Evolutionary conservation across 2,888 invertebrate species (phyloP), one percentile per base, ranked within the genome.

Genomic region (Hylaea fasciaria): DNA sequence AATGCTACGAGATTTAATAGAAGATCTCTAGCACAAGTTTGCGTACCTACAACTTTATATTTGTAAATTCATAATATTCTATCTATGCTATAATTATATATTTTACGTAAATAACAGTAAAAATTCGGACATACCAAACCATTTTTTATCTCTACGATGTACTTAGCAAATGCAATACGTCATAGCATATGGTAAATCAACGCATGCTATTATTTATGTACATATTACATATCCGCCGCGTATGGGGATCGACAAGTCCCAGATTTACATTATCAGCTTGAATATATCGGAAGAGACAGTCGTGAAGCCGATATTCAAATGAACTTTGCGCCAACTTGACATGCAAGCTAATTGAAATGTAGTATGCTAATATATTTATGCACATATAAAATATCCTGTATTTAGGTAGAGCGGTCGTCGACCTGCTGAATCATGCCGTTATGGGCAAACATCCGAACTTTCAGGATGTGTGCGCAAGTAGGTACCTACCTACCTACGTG

Each of bases 261-360:
- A 44, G 35, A 53, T 59, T 59, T 49, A 52, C 52, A 62, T 46
- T 35, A 49, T 41, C 45, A 54, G 17, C 44, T 50, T 49, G 43
- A 56, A 66, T 65, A 70, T 69, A 48, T 37, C 66, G 64, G 71
- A 75, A 78, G 72, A 75, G 73, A 70, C 70, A 75, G 62, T 86
- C 86, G 85, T 85, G 84, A 80, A 78, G 72, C 79, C 80, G 78
- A 80, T 86, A 88, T 89, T 89, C 76, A 87, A 89, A 90, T 89
- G 68, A 77, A 74, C 74, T 78, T 80, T 77, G 78, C 82, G 74
- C 74, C 74, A 81, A 77, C 78, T 83, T 85, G 83, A 85, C 83
- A 74, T 71, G 83, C 81, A 78, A 76, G 74, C 80, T 86, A 87
- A 89, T 87, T 86, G 81, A 86, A 85, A 85, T 85, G 81, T 85